These are phyloP conservation scores for Eilema sororculum DNA, from an alignment of 2,888 invertebrate genomes.

Conservation along the genomic window DNA sequence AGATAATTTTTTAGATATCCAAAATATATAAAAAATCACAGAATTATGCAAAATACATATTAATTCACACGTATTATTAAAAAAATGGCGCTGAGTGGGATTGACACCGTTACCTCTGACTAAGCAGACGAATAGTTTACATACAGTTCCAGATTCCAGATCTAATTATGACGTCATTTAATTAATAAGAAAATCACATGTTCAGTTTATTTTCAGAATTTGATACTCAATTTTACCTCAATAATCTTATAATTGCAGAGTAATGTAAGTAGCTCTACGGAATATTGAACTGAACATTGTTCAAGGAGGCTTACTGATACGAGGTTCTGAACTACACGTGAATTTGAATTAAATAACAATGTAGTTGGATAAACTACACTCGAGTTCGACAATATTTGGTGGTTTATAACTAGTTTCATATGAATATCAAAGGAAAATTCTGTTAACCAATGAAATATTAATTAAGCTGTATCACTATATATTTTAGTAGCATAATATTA, in stretches of 20 bases:
- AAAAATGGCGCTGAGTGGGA: not conserved
- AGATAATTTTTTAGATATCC: too few species aligned
- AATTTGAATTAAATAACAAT: not conserved
- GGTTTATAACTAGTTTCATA: too few species aligned
- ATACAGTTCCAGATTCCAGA: not conserved
- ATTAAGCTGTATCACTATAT: too few species aligned
- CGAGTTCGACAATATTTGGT: not conserved
- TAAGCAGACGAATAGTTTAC: not conserved
- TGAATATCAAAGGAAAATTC: too few species aligned
- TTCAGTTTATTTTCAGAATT: not conserved
- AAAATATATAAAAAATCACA: too few species aligned
- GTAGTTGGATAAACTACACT: not conserved
- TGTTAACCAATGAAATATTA: too few species aligned
- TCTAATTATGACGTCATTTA: not conserved
- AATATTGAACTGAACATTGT: not conserved
- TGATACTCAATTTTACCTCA: not conserved
- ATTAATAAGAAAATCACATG: not conserved
- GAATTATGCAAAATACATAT: too few species aligned
- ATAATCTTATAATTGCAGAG: not conserved
- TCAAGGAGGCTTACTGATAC: not conserved
- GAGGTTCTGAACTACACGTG: not conserved
- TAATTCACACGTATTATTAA: too few species aligned
- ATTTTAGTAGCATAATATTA: too few species aligned
- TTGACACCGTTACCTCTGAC: not conserved
- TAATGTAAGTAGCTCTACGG: not conserved